Base-by-base conservation (phyloP, 2,113 vertebrate genomes). In the Psilopsiagon aymara region DNA sequence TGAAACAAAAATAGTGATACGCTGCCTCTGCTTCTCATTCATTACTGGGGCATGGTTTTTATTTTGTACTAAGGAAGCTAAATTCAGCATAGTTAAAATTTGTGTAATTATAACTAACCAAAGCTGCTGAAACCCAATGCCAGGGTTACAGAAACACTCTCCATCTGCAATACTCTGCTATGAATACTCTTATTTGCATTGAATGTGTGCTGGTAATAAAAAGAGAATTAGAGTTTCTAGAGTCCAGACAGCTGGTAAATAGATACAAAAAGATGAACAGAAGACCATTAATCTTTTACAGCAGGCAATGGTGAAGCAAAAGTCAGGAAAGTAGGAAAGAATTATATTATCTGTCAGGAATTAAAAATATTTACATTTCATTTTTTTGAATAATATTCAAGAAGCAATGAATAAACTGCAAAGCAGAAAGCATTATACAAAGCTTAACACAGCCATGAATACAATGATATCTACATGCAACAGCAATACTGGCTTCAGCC, bases 401-500 rank as follows among this genome's bases (percentile, higher is more conserved):
- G 81, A 68, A 43, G 9, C 47, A 63, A 6, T 16, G 51, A 77
- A 71, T 7, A 27, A 70, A 4, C 12, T 9, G 51, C 41, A 74
- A 35, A 35, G 31, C 21, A 81, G 62, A 55, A 84, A 60, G 8
- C 27, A 25, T 90, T 23, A 10, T 6, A 28, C 33, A 60, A 11
- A 49, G 17, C 0, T 2, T 39, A 55, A 46, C 31, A 16, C 35
- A 76, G 7, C 1, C 17, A 5, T 7, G 31, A 60, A 2, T 27
- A 76, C 39, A 66, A 21, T 14, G 46, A 5, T 49, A 39, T 28
- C 67, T 43, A 17, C 1, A 4, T 2, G 12, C 35, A 47, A 5
- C 41, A 55, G 51, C 46, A 78, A 35, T 6, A 20, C 9, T 73
- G 63, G n/a, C 49, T 62, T 28, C 57, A 35, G 33, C 35, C 59